phyloP scores from a whole-genome alignment of 2,113 vertebrate genomes.

The Blennius ocellaris region DNA sequence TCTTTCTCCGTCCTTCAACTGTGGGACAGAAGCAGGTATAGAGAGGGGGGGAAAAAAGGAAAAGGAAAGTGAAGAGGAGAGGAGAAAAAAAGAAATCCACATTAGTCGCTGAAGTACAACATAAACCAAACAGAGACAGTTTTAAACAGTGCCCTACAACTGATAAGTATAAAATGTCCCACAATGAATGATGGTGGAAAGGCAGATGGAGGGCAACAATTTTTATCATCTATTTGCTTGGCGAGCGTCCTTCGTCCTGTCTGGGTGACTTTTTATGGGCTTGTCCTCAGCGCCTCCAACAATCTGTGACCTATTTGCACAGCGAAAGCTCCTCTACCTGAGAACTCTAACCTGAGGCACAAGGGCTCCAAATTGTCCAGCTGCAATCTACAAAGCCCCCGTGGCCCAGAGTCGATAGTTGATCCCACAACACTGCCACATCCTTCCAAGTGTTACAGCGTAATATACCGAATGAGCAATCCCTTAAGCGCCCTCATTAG shows the following conservation, averaged over 20 bases:
- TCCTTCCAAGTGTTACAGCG: slow-evolving; percentile 15
- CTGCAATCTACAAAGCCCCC: slow-evolving; percentile 40
- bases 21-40: slow-evolving; percentile 44
- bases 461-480: slow-evolving; percentile 49
- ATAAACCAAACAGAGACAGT: slow-evolving; percentile 48
- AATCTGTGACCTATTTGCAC: slow-evolving; percentile 72
- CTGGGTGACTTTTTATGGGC: slow-evolving; percentile 62
- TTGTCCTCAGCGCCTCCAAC: slow-evolving; percentile 46
- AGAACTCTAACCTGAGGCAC: slow-evolving; percentile 53
- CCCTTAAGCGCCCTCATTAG: slow-evolving; percentile 47
- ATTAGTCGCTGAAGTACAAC: slow-evolving; percentile 54
- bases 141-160: slow-evolving; percentile 42
- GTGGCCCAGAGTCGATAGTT: slow-evolving; percentile 41
- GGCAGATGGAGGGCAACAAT: slow-evolving; percentile 44
- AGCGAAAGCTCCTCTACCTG: slow-evolving; percentile 42
- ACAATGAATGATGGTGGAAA: slow-evolving; percentile 43
- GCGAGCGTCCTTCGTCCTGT: slow-evolving; percentile 59
- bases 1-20: slow-evolving; percentile 81
- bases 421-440: slow-evolving; percentile 38
- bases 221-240: slow-evolving; percentile 64
- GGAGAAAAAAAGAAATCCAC: slow-evolving; percentile 39
- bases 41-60: slow-evolving; percentile 15
- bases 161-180: slow-evolving; percentile 36
- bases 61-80: slow-evolving; percentile 3
- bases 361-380: slow-evolving; percentile 47